These are phyloP conservation scores for Helobdella robusta DNA, from an alignment of 2,888 invertebrate genomes.

Conservation along the genomic window DNA sequence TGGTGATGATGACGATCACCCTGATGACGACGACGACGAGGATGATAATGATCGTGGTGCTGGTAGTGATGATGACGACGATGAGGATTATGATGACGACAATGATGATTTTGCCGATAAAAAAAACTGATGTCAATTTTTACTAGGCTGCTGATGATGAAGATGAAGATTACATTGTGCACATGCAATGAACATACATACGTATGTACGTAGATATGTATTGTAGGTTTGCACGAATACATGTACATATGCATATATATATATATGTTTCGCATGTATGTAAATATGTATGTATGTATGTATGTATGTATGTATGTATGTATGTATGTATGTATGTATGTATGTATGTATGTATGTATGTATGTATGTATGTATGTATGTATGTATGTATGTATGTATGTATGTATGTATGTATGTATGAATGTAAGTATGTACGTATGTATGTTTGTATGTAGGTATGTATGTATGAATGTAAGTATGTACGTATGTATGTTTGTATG, in stretches of 20 bases:
- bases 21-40: neutral
- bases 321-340: neutral
- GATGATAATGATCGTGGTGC: neutral
- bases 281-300: slow-evolving; percentile 3
- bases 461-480: neutral
- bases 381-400: neutral
- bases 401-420: neutral
- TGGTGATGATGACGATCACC: neutral
- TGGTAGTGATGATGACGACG: neutral
- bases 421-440: neutral
- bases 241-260: neutral
- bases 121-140: too few species aligned
- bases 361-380: neutral
- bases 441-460: neutral
- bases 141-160: too few species aligned
- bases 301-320: neutral
- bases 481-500: neutral
- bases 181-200: too few species aligned
- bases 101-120: too few species aligned
- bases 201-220: too few species aligned
- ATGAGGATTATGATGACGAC: neutral
- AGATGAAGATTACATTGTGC: too few species aligned
- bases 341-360: neutral
- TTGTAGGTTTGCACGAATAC: too few species aligned
- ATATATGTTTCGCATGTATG: neutral